A percentile compares a stretch with the other conserved stretches of the same genome.
These are phyloP conservation scores for Drosophila leontia DNA, from an alignment of 1,140 invertebrate species.

Conservation along the genomic window DNA sequence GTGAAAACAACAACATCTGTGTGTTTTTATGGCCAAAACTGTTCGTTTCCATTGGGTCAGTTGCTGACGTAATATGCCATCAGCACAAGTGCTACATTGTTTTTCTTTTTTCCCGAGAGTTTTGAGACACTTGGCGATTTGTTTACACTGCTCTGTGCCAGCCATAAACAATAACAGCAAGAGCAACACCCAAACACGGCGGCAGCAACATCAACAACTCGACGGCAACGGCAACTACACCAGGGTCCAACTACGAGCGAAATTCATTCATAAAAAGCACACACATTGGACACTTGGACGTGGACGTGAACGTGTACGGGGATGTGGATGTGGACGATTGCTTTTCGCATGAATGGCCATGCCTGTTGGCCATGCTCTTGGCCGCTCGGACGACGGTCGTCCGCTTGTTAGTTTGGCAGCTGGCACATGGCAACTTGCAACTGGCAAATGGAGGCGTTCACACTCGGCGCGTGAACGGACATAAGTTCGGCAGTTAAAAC, in stretches of 20 bases:
- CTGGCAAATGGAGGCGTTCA: conserved; percentile 48
- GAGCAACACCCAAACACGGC: conserved; percentile 40
- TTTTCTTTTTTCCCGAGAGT: conserved; percentile 38
- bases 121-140: conserved; percentile 64
- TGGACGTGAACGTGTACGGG: conserved; percentile 43
- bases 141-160: conserved; percentile 58
- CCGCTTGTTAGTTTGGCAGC: conserved; percentile 27
- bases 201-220: conserved; percentile 27
- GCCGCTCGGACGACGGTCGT: conserved; percentile 27
- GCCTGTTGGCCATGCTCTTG: conserved; percentile 56
- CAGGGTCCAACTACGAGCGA: conserved; percentile 60
- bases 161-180: conserved; percentile 59
- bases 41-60: conserved; percentile 22
- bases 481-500: conserved; percentile 68
- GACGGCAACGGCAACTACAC: conserved; percentile 28
- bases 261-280: conserved; percentile 78
- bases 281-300: conserved; percentile 63
- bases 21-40: conserved; percentile 24
- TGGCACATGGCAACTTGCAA: conserved; percentile 37
- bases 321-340: conserved; percentile 50
- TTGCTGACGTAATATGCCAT: conserved; percentile 62
- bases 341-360: conserved; percentile 76
- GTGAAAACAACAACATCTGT: conserved; percentile 4
- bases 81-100: conserved; percentile 55
- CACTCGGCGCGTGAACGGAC: conserved; percentile 63